Percentiles rank a stretch among this genome's conserved stretches.
Evolutionary conservation across 2,797 vertebrate genomes (phyloP).

Genomic region (Meriones psammophilus): DNA sequence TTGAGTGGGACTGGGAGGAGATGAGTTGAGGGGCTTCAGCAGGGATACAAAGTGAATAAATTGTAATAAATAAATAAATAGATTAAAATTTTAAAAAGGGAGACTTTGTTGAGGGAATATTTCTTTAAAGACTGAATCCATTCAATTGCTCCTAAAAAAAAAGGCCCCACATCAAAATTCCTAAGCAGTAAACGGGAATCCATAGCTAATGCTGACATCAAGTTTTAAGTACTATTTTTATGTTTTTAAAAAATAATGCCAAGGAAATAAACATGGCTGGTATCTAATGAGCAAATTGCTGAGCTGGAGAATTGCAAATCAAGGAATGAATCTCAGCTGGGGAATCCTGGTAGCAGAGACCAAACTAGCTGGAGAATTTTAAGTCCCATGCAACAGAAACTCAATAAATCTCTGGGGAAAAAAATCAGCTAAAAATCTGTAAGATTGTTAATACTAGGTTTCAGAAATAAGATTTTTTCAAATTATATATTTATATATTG

Average conservation of each 20-base stretch:
- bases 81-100: too few species aligned
- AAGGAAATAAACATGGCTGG: conserved; percentile 36
- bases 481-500: conserved; percentile 23
- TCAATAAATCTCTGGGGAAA: conserved; percentile 20
- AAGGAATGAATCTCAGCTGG: conserved; percentile 10
- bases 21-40: too few species aligned
- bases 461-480: conserved; percentile 25
- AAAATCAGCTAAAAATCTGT: neutral
- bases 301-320: neutral
- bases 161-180: neutral
- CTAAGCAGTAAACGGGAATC: neutral
- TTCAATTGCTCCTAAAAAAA: neutral
- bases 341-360: conserved; percentile 17
- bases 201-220: neutral
- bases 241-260: neutral
- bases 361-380: conserved; percentile 52
- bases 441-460: conserved; percentile 32
- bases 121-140: neutral
- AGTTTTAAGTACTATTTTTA: neutral
- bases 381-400: conserved; percentile 2
- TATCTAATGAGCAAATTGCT: neutral
- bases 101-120: neutral
- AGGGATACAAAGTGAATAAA: too few species aligned
- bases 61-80: too few species aligned
- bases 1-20: too few species aligned